A percentile compares a stretch with the other conserved stretches of the same genome.
Conservation (phyloP, 2,113 vertebrate genomes). For the Nerophis lumbriciformis region DNA sequence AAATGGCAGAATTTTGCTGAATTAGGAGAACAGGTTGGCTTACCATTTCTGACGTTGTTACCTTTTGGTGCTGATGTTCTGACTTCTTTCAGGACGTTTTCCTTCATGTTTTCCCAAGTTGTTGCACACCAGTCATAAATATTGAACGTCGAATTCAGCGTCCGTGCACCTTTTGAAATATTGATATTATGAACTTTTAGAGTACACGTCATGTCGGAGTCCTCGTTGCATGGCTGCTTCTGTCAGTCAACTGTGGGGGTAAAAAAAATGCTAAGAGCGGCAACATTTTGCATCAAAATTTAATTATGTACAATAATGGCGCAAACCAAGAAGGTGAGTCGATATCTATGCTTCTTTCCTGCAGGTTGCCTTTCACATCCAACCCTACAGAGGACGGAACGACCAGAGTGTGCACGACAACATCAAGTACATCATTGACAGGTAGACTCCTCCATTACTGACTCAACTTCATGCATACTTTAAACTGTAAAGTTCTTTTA, state of each 20-base stretch:
- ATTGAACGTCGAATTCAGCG: conserved; percentile 47
- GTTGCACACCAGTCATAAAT: conserved; percentile 46
- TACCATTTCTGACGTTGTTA: neutral
- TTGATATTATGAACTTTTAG: conserved; percentile 41
- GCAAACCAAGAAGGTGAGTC: conserved; percentile 14
- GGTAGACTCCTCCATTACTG: conserved; percentile 60
- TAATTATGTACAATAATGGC: neutral
- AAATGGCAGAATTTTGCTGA: too few relatives aligned
- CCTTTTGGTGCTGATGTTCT: conserved; percentile 24
- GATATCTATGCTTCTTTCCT: conserved; percentile 15
- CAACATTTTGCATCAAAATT: neutral
- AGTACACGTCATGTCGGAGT: conserved; percentile 32
- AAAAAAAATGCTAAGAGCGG: neutral
- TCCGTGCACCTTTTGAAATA: conserved; percentile 37
- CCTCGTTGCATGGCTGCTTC: conserved; percentile 10
- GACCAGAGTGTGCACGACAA: conserved; percentile 84
- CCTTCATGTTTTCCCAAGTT: conserved; percentile 18
- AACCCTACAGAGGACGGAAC: conserved; percentile 81
- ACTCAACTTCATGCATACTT: conserved; percentile 30
- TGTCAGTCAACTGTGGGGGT: conserved; percentile 1
- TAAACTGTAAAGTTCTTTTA: conserved; percentile 21
- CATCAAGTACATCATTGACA: conserved; percentile 89
- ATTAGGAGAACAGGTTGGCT: too few relatives aligned
- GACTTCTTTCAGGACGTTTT: conserved; percentile 26
- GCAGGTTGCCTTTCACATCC: conserved; percentile 87